phyloP scores from a whole-genome alignment of 1,140 invertebrate genomes.

The Apis laboriosa region DNA sequence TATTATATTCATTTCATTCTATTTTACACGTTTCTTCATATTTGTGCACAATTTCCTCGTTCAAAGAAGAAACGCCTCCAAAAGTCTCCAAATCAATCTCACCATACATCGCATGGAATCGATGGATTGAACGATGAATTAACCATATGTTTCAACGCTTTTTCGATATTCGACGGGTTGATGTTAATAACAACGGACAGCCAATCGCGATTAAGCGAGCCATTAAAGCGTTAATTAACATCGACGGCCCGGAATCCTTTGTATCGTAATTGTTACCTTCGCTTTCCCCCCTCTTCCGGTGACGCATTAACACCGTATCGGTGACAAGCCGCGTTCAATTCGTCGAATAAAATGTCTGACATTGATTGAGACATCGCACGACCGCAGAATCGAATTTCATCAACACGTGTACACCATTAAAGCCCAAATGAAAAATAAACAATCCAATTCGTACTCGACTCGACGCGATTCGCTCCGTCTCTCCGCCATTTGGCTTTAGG shows the following conservation, averaged over 20 bases:
- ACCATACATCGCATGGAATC: background rate
- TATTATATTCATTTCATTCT: too few species aligned
- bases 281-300: too few species aligned
- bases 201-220: background rate
- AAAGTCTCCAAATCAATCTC: too few species aligned
- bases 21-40: background rate
- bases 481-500: background rate
- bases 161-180: background rate
- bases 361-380: constrained; percentile 4
- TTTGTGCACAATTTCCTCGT: too few species aligned
- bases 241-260: constrained; percentile 4
- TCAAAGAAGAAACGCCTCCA: too few species aligned
- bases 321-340: constrained; percentile 11
- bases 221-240: constrained; percentile 24
- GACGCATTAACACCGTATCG: background rate
- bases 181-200: background rate
- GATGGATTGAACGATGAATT: background rate
- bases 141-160: background rate
- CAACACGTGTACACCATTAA: background rate
- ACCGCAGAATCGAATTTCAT: background rate
- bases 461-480: background rate
- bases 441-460: background rate
- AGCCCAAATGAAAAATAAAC: constrained; percentile 23
- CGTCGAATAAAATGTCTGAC: constrained; percentile 15
- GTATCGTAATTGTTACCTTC: background rate